Evolutionary conservation across 2,888 invertebrate species (phyloP), one percentile per base, ranked within the genome.

Genomic region (Tinea trinotella): DNA sequence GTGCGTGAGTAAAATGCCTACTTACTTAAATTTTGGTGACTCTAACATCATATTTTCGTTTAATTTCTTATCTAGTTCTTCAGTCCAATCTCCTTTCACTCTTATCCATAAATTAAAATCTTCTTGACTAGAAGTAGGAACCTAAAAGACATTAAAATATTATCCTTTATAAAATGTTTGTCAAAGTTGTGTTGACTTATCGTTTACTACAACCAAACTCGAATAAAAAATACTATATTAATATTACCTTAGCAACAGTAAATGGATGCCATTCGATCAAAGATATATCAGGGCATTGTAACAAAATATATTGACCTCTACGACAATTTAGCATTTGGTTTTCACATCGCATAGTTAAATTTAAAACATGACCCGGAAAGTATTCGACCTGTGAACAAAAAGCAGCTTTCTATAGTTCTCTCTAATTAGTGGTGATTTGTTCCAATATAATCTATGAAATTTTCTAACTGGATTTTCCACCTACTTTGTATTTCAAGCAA

Each of bases 181-280:
- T n/a, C n/a, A 22, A 22, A 22, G 22, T 22, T 22, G 22, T 22
- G 22, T 22, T n/a, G n/a, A n/a, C n/a, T n/a, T n/a, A n/a, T n/a
- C n/a, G n/a, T n/a, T n/a, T n/a, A n/a, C n/a, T n/a, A n/a, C n/a
- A n/a, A n/a, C n/a, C n/a, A n/a, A 22, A 22, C 22, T 5, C 3
- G 7, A 10, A 30, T 30, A 30, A 30, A 40, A 4, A 35, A 35
- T 40, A 15, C 6, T 9, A 24, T 24, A 24, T 9, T 24, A 24
- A 7, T 36, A 19, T 55, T 66, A 88, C 88, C 76, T 79, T 74
- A 30, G 87, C 86, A 13, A 88, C 70, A 53, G 88, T 88, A 58
- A 88, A 89, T 0, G 88, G 88, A 69, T 89, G 88, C 88, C 88
- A 89, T 62, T 89, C 88, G 12, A 88, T 67, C 18, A 73, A 64